Percentiles rank a stretch among this genome's conserved stretches.
Evolutionary conservation across 1,140 invertebrate genomes (phyloP).

Genomic region (Drosophila sturtevanti): DNA sequence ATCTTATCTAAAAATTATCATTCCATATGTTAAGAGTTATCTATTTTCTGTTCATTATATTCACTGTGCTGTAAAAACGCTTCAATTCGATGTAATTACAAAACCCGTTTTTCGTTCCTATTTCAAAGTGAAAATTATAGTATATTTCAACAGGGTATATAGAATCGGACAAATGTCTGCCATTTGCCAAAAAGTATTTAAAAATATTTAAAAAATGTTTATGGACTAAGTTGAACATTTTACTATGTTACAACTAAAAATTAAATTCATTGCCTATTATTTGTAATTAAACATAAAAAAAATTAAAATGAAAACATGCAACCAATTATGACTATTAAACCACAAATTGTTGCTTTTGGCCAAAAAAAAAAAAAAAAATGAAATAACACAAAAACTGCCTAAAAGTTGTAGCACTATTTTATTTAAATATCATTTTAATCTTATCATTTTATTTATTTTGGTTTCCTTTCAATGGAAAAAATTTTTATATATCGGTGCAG

Average conservation of each 20-base stretch:
- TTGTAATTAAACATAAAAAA: slow-evolving; percentile 38
- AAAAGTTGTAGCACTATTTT: slow-evolving; percentile 34
- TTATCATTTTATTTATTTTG: slow-evolving; percentile 29
- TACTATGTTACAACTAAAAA: slow-evolving; percentile 48
- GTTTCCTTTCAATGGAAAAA: slow-evolving; percentile 18
- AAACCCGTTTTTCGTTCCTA: neutral
- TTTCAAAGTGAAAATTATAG: neutral
- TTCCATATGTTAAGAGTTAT: too few relatives aligned
- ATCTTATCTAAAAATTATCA: too few relatives aligned
- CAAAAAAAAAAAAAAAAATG: slow-evolving; percentile 5
- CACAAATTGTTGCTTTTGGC: slow-evolving; percentile 23
- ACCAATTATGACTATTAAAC: slow-evolving; percentile 39
- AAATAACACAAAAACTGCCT: slow-evolving; percentile 55
- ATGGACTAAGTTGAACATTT: slow-evolving; percentile 76
- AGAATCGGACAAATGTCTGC: neutral
- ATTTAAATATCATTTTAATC: slow-evolving; percentile 26
- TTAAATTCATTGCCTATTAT: slow-evolving; percentile 27
- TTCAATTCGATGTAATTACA: slow-evolving; percentile 1
- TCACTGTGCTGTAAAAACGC: neutral
- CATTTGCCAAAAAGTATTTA: slow-evolving; percentile 40
- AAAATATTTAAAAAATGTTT: slow-evolving; percentile 60
- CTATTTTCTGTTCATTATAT: neutral
- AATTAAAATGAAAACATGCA: too few relatives aligned
- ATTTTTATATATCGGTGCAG: slow-evolving; percentile 79
- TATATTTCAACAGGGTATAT: neutral